Base-by-base conservation (phyloP, 2,888 invertebrate genomes). In the Cecidostiba fungosa region DNA sequence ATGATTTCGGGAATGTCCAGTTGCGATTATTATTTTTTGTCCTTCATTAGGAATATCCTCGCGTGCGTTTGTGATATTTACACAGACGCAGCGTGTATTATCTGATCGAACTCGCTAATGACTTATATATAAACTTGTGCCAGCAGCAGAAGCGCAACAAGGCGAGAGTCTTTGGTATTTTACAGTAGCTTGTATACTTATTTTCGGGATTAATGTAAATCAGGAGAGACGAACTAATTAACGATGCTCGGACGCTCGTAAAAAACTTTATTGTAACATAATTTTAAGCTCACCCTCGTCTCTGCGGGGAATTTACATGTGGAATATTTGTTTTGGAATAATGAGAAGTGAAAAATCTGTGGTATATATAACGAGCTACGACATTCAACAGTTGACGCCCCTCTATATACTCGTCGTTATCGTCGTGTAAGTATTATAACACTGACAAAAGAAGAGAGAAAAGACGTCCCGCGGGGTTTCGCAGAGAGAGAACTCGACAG, bases 381-480 rank as follows among this genome's bases (percentile, higher is more conserved):
- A 83, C 83, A 83, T 81, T 86, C 84, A 86, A 86, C 86, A 77
- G 84, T 84, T 77, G 76, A 69, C 66, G 78, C 59, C 0, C 36
- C n/a, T 19, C 29, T 32, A 12, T 3, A 1, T 23, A 26, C 69
- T 29, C 50, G 43, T 47, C 69, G 78, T 81, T 74, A 79, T 84
- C 84, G 50, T 23, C 32, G 29, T 23, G n/a, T 66, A 32, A 32
- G 26, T 16, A 14, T 23, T 26, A 29, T 4, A n/a, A 39, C 29
- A 62, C 36, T 23, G 12, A 54, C n/a, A 23, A n/a, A 73, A 26
- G 43, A 43, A 19, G 32, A 59, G 36, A 29, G 76, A 36, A 36
- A 54, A 76, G 85, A 85, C 85, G 82, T 85, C 85, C 79, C 82
- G 76, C 80, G 73, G 85, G 86, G 82, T 82, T 76, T 85, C 74